Evolutionary conservation across 2,888 invertebrate genomes (phyloP), one percentile per base, ranked within the genome.

Genomic region (Zhengitettix transpicula): DNA sequence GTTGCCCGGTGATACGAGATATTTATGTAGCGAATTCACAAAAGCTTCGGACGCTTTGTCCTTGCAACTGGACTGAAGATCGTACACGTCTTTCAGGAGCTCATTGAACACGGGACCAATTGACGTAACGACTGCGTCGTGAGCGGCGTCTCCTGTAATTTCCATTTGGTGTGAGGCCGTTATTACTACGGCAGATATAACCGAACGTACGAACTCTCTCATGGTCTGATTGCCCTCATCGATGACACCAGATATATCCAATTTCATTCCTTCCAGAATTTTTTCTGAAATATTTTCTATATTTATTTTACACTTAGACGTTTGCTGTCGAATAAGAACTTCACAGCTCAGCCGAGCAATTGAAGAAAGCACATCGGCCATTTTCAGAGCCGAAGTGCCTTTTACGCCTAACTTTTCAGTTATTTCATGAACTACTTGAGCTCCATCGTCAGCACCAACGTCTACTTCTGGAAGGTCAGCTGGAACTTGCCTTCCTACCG

Each of bases 401-500:
- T 71, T 71, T 3, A 75, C 63, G 11, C 73, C 71, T 1, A 75
- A 66, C 56, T 72, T 71, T 62, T 72, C 72, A 15, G 58, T 61
- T 14, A 61, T 47, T 40, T 58, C 40, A 11, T 51, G 41, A 17
- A 57, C 61, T 1, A 61, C 59, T 47, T 59, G 28, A 40, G 56
- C 28, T n/a, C 53, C 57, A n/a, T 52, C 10, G 40, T 55, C 40
- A 10, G 12, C 40, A 1, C 28, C 14, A 7, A 83, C 78, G 67
- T 79, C 80, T 1, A 84, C 82, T 1, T 78, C 77, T 2, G 83
- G 82, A 58, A 83, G 70, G 64, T 82, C 81, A 1, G 79, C 75
- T 0, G 79, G 77, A 2, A 80, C 78, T 71, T 83, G 82, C 65
- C 82, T 75, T 7, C 83, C 84, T 57, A 84, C 78, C 1, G 82